Base-by-base conservation (phyloP, 2,113 vertebrate genomes). In the Panurus biarmicus region DNA sequence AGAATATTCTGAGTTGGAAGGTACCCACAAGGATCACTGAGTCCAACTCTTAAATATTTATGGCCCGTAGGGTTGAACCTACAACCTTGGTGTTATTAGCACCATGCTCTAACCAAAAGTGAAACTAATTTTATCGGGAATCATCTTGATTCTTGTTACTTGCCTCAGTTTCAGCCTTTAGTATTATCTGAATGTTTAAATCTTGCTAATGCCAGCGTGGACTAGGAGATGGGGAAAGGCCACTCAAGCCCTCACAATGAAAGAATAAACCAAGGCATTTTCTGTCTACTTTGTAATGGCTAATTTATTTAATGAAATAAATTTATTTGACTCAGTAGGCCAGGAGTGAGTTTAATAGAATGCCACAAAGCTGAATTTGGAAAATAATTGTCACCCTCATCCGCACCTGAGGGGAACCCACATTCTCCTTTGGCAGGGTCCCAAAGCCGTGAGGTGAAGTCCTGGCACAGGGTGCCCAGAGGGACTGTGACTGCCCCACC, bases 51-150 rank as follows among this genome's bases (percentile, higher is more conserved):
- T 60, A 44, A 36, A 44, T 14, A 26, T 8, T 26, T 22, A 26
- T 44, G 18, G 26, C 11, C 36, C 0, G 0, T 33, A 36, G 33
- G 18, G 15, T 15, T 33, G 45, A 51, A 44, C 14, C 17, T 18
- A 14, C 14, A 67, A 44, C 7, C 17, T 23, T 18, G 22, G 8
- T 76, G 22, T 36, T 58, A 60, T 21, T 44, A 67, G 53, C 22
- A 85, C 9, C 62, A 17, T 31, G 14, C 11, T 60, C 14, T 44
- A 60, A 51, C 7, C 44, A 58, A 23, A 35, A 53, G 18, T 1
- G 3, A 47, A 81, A n/a, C 5, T 29, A 14, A 16, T 62, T 73
- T 87, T 21, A 66, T 22, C 2, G 9, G 5, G 26, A 78, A 56
- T 42, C 15, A 62, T 14, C 11, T 35, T 61, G n/a, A 53, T 47